phyloP scores from a whole-genome alignment of 2,113 vertebrate genomes.

The Plestiodon gilberti region DNA sequence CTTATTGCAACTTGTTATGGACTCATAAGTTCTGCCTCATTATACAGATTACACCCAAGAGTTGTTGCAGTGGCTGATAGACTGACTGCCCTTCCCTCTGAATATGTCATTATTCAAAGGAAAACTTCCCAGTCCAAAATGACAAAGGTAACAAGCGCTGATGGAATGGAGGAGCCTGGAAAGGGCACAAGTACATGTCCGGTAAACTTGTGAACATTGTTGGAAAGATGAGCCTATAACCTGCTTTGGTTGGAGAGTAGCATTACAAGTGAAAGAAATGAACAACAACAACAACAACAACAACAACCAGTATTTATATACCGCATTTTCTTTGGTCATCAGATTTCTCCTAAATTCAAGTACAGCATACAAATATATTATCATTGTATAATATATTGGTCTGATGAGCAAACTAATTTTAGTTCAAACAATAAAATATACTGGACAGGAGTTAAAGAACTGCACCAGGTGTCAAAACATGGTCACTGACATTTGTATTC shows the following conservation, averaged over 20 bases:
- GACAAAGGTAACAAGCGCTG: not conserved
- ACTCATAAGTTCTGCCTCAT: slow-evolving; percentile 7
- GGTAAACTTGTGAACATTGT: slow-evolving; percentile 6
- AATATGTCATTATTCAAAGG: not conserved
- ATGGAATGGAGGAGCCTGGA: not conserved
- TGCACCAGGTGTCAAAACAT: not conserved
- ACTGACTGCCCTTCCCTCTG: not conserved
- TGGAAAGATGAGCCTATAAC: not conserved
- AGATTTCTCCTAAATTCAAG: no score
- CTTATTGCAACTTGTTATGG: not conserved
- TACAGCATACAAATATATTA: not conserved
- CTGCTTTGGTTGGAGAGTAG: not conserved
- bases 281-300: no score
- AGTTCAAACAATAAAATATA: not conserved
- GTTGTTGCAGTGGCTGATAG: not conserved
- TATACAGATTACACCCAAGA: slow-evolving; percentile 11
- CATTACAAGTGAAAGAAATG: not conserved
- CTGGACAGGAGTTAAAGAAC: not conserved
- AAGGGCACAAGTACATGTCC: not conserved
- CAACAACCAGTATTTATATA: not conserved
- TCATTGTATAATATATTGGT: not conserved
- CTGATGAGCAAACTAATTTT: not conserved
- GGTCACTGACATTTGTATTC: not conserved
- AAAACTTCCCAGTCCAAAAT: not conserved
- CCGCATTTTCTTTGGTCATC: no score